A percentile compares a stretch with the other conserved stretches of the same genome.
Evolutionary conservation across 2,888 invertebrate genomes (phyloP).

Genomic region (Cataglyphis altisquamis): DNA sequence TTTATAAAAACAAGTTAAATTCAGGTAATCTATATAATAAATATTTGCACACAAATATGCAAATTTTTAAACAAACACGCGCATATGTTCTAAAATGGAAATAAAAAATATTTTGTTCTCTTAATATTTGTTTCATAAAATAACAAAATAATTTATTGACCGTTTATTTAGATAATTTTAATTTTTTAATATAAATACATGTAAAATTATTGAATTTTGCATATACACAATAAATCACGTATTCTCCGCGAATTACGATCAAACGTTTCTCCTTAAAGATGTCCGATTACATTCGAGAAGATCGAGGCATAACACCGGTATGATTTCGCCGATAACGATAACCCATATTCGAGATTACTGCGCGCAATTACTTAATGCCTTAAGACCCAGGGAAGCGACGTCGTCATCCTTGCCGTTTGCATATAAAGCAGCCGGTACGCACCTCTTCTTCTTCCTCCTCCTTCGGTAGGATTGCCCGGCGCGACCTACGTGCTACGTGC

Average conservation of each 20-base stretch:
- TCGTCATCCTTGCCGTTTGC: conserved; percentile 74
- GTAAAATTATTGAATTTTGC: not conserved
- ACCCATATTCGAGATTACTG: conserved; percentile 81
- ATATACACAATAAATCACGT: not conserved
- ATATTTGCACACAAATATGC: not conserved
- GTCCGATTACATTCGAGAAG: conserved; percentile 37
- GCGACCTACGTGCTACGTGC: conserved; percentile 63
- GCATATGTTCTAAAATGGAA: not conserved
- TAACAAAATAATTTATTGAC: not conserved
- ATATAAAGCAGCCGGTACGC: conserved; percentile 77
- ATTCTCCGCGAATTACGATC: conserved; percentile 7
- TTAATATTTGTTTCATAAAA: conserved; percentile 12
- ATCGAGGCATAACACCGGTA: conserved; percentile 55
- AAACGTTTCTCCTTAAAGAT: not conserved
- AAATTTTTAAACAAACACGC: not conserved
- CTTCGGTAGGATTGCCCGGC: conserved; percentile 49
- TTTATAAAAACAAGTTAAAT: not conserved
- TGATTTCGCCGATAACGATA: conserved; percentile 74
- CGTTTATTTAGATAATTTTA: not conserved
- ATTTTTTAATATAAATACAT: conserved; percentile 14
- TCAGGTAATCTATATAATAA: not conserved
- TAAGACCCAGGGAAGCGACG: conserved; percentile 71
- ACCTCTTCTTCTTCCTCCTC: conserved; percentile 7
- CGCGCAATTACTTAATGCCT: conserved; percentile 81
- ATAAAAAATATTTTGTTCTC: not conserved